A percentile compares a stretch with the other conserved stretches of the same genome.
Conservation (phyloP, 2,888 invertebrate species). For the Frankliniella intonsa region DNA sequence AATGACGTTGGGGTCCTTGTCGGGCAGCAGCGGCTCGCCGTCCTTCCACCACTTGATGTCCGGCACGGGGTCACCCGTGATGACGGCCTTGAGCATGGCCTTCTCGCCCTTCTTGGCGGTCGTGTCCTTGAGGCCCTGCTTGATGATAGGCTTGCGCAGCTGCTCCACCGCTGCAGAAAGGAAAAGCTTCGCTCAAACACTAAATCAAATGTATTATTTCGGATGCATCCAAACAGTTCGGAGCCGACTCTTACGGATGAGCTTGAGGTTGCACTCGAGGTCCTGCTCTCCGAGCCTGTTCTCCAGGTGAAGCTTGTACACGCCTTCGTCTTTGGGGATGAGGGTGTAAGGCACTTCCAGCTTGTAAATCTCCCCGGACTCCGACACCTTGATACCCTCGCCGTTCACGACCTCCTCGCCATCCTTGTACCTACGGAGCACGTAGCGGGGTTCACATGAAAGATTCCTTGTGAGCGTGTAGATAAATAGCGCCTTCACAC, state of each 20-base stretch:
- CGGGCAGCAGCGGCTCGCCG: slow-evolving; percentile 21
- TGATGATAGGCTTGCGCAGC: slow-evolving; percentile 71
- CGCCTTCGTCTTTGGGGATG: slow-evolving; percentile 65
- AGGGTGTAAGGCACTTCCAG: slow-evolving; percentile 67
- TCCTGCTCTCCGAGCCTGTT: slow-evolving; percentile 79
- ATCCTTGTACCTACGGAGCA: slow-evolving; percentile 55
- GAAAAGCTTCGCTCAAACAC: not conserved
- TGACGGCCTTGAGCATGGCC: slow-evolving; percentile 63
- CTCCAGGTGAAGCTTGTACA: slow-evolving; percentile 74
- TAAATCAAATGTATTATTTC: not conserved
- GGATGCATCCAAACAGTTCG: not conserved
- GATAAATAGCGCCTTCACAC: too few relatives aligned
- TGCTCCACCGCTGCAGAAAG: slow-evolving; percentile 62
- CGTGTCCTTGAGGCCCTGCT: slow-evolving; percentile 61
- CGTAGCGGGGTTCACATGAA: not conserved
- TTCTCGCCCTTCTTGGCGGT: slow-evolving; percentile 66
- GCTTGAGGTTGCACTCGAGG: slow-evolving; percentile 65
- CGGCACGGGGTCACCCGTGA: slow-evolving; percentile 86
- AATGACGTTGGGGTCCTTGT: slow-evolving; percentile 19
- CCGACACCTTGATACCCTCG: slow-evolving; percentile 57
- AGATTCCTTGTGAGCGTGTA: too few relatives aligned
- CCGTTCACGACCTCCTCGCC: slow-evolving; percentile 65
- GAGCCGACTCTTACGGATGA: slow-evolving; percentile 57
- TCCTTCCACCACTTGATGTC: slow-evolving; percentile 69
- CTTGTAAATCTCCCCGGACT: slow-evolving; percentile 66